These are phyloP conservation scores for Apis dorsata DNA, from an alignment of 1,140 invertebrate genomes.

Conservation along the genomic window DNA sequence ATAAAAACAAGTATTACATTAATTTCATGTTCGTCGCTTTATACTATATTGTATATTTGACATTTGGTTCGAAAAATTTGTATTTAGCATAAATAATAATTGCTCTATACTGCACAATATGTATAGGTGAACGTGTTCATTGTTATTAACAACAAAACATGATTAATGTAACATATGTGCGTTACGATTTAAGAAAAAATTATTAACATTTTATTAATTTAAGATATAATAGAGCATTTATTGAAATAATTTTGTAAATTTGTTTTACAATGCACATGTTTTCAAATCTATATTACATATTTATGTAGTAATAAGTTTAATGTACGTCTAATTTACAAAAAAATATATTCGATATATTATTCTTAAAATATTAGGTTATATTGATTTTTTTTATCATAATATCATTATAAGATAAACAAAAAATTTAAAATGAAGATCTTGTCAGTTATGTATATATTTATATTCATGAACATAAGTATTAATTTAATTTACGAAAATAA, in stretches of 20 bases:
- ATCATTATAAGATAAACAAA: background rate
- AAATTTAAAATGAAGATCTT: background rate
- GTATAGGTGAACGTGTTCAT: constrained; percentile 9
- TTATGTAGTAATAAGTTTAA: constrained; percentile 14
- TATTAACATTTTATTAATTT: constrained; percentile 1
- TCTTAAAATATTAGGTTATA: background rate
- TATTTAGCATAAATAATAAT: background rate
- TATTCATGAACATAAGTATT: background rate
- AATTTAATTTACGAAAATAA: constrained; percentile 3
- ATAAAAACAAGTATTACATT: background rate
- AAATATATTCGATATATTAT: constrained; percentile 6
- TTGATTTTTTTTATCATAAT: background rate
- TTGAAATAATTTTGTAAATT: constrained; percentile 36
- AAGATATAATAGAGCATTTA: constrained; percentile 9
- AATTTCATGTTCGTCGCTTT: background rate
- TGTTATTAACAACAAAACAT: background rate
- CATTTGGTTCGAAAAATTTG: background rate
- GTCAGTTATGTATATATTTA: background rate
- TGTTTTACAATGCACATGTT: background rate
- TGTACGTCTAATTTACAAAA: background rate
- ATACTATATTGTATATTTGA: background rate
- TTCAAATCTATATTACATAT: constrained; percentile 1
- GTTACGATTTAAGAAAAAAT: background rate
- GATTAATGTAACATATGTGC: background rate
- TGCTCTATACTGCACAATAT: constrained; percentile 23